These are phyloP conservation scores for Andrena haemorrhoa DNA, from an alignment of 2,888 invertebrate species.

Conservation along the genomic window DNA sequence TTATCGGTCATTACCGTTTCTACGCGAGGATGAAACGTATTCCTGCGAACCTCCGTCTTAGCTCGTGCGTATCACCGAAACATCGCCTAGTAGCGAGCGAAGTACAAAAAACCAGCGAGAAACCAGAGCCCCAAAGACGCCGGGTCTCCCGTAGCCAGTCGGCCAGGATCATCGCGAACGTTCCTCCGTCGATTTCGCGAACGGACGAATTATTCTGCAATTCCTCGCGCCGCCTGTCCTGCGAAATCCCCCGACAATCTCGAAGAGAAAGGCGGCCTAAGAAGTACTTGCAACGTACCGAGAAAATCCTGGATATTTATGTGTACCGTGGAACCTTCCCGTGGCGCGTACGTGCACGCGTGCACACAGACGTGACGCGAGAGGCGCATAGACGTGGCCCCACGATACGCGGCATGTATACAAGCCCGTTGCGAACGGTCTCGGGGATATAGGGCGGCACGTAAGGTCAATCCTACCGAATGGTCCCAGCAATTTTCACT, in stretches of 20 bases:
- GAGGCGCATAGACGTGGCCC: neutral
- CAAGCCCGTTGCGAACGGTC: conserved; percentile 48
- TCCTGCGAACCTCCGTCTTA: too few species aligned
- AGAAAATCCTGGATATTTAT: conserved; percentile 71
- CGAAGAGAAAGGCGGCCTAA: conserved; percentile 54
- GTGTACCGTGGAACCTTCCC: conserved; percentile 54
- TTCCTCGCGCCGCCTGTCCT: conserved; percentile 37
- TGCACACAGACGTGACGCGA: conserved; percentile 20
- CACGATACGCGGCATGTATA: conserved; percentile 38
- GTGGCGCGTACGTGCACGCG: conserved; percentile 37
- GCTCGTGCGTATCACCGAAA: too few species aligned
- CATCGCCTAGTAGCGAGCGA: too few species aligned
- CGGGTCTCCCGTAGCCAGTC: neutral
- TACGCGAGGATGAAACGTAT: too few species aligned
- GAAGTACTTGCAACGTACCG: conserved; percentile 43
- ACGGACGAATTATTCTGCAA: conserved; percentile 50
- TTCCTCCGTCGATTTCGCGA: conserved; percentile 37
- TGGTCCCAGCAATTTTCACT: conserved; percentile 79
- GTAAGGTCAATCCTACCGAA: conserved; percentile 75
- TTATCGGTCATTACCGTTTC: too few species aligned
- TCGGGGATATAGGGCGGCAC: conserved; percentile 61
- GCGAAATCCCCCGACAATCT: conserved; percentile 57
- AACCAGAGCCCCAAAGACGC: neutral
- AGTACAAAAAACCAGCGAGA: neutral
- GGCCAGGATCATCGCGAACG: conserved; percentile 9